phyloP scores from a whole-genome alignment of 1,140 invertebrate species.

The Zaprionus camerounensis region DNA sequence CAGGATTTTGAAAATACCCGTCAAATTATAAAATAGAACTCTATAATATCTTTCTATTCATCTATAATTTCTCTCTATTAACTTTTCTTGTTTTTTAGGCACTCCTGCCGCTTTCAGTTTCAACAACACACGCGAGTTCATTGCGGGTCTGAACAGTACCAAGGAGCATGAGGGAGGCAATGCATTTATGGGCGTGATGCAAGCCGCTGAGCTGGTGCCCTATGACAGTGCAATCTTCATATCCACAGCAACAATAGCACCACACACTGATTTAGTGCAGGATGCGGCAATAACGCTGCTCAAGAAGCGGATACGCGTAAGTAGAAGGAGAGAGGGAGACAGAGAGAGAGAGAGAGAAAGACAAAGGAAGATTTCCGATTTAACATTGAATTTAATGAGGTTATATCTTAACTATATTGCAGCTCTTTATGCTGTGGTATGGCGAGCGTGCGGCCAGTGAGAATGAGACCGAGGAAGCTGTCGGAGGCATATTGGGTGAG shows the following conservation, averaged over 20 bases:
- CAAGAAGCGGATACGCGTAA: conserved; percentile 86
- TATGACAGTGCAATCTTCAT: conserved; percentile 87
- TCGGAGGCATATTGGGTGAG: conserved; percentile 75
- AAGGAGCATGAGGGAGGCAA: conserved; percentile 73
- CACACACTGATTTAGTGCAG: conserved; percentile 85
- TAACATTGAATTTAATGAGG: background rate
- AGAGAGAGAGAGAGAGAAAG: background rate
- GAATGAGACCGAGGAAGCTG: conserved; percentile 79
- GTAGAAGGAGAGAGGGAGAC: background rate
- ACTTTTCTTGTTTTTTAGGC: conserved; percentile 45
- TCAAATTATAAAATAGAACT: no score
- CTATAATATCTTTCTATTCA: no score
- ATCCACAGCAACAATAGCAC: conserved; percentile 84
- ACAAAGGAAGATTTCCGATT: background rate
- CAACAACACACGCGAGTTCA: conserved; percentile 80
- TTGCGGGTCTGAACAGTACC: conserved; percentile 82
- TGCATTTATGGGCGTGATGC: conserved; percentile 79
- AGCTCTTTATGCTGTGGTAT: conserved; percentile 79
- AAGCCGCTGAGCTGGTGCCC: conserved; percentile 85
- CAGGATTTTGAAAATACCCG: no score
- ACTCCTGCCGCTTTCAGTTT: conserved; percentile 78
- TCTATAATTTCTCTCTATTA: no score
- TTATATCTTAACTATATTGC: conserved; percentile 14
- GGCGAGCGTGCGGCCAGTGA: conserved; percentile 69
- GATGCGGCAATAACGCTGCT: conserved; percentile 85